Evolutionary conservation across 2,888 invertebrate species (phyloP), one percentile per base, ranked within the genome.

Genomic region (Terebella lapidaria): DNA sequence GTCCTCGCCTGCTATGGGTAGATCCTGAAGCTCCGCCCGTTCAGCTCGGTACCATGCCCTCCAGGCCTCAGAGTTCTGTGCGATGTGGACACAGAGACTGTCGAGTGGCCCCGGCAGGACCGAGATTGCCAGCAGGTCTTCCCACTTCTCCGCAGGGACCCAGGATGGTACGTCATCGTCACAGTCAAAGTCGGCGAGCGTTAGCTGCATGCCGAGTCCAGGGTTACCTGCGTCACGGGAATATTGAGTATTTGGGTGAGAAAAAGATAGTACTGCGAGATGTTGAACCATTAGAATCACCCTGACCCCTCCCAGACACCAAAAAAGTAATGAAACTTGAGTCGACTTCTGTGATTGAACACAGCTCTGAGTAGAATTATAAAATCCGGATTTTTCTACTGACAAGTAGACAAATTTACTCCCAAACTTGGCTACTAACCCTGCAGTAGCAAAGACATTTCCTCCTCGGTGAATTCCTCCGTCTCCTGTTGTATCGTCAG

Each of bases 81-180:
- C 75, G 54, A 79, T 69, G 60, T 74, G 70, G 3, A 74, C 74
- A 67, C 79, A 79, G 3, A 79, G 64, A 47, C 72, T 72, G 63
- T 79, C 77, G 26, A 80, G 70, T 10, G 76, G 71, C 3, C 80
- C 79, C 2, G 76, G 77, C 20, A 80, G 70, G 28, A 78, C 75
- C 26, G 78, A 79, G 46, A 79, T 65, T 2, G 78, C 77, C 64
- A 80, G 56, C 46, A 80, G 71, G 64, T 80, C 76, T 57, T 80
- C 76, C 79, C 78, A 80, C 58, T 74, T 74, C 66, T 76, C 75
- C 60, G 66, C 62, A 5, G 76, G 73, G 54, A 80, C 60, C 78
- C 77, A 79, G 1, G 60, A 57, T 3, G 80, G 80, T 2, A 72
- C 63, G 2, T 64, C 67, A 20, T 69, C 75, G 18, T 70, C 68